Conservation (phyloP, 2,888 invertebrate species). For the Alviniconcha strummeri region DNA sequence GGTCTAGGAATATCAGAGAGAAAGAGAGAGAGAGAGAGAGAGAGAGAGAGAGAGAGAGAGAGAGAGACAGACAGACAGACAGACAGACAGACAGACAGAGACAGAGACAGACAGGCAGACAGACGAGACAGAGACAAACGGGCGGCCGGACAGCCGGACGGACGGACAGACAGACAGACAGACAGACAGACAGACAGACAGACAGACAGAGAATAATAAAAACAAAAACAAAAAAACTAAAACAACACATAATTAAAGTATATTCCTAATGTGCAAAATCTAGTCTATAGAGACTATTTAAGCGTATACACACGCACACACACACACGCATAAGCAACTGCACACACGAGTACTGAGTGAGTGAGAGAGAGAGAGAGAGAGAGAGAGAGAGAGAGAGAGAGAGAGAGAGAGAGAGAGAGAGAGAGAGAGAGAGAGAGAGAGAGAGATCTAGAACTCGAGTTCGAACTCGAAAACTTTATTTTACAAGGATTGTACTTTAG, state of each 20-base stretch:
- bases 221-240: not conserved
- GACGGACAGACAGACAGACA: not conserved
- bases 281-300: not conserved
- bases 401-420: too few relatives aligned
- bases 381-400: too few relatives aligned
- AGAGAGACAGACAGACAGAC: conserved; percentile 10
- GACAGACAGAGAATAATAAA: not conserved
- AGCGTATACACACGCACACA: not conserved
- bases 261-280: too few relatives aligned
- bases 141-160: not conserved
- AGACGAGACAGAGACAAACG: not conserved
- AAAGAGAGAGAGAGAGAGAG: too few relatives aligned
- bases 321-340: too few relatives aligned
- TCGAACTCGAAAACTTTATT: too few relatives aligned
- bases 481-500: too few relatives aligned
- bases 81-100: conserved; percentile 31
- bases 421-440: too few relatives aligned
- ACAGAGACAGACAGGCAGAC: conserved; percentile 17
- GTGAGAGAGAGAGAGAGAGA: too few relatives aligned
- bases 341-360: too few relatives aligned
- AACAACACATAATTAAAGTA: not conserved
- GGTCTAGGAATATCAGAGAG: too few relatives aligned
- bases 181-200: not conserved
- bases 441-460: too few relatives aligned
- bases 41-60: not conserved